Percentiles rank a stretch among this genome's conserved stretches.
phyloP scores from a whole-genome alignment of 2,888 invertebrate genomes.

The Melipona bicolor region DNA sequence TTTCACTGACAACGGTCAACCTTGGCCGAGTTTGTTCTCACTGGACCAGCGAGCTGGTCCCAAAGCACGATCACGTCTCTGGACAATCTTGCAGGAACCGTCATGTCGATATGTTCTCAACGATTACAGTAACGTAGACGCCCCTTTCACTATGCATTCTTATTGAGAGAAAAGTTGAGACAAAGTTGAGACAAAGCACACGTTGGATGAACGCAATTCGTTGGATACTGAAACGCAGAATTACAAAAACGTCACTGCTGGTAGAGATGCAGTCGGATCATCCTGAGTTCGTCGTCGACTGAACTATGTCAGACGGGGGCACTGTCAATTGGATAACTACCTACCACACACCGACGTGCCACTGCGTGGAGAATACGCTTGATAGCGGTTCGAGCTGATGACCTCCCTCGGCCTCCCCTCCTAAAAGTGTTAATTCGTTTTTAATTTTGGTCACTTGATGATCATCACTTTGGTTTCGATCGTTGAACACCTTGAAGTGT shows the following conservation, averaged over 20 bases:
- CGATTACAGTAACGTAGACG: neutral
- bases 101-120: conserved; percentile 23
- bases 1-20: conserved; percentile 57
- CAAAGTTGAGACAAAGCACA: neutral
- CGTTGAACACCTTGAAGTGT: no score
- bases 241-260: conserved; percentile 46
- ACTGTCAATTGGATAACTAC: conserved; percentile 83
- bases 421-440: conserved; percentile 32
- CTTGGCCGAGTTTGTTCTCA: conserved; percentile 47
- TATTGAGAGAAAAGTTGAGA: neutral
- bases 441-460: conserved; percentile 10
- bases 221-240: conserved; percentile 6
- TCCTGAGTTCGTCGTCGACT: conserved; percentile 81
- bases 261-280: conserved; percentile 70
- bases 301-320: conserved; percentile 82
- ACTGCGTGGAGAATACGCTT: conserved; percentile 48
- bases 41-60: conserved; percentile 20
- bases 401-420: conserved; percentile 17
- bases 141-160: neutral
- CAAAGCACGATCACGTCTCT: conserved; percentile 26
- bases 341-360: conserved; percentile 74
- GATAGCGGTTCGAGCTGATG: conserved; percentile 39
- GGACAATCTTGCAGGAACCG: conserved; percentile 3
- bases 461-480: neutral
- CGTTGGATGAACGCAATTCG: conserved; percentile 1